Evolutionary conservation across 2,113 vertebrate species (phyloP).

Genomic region (Panurus biarmicus): DNA sequence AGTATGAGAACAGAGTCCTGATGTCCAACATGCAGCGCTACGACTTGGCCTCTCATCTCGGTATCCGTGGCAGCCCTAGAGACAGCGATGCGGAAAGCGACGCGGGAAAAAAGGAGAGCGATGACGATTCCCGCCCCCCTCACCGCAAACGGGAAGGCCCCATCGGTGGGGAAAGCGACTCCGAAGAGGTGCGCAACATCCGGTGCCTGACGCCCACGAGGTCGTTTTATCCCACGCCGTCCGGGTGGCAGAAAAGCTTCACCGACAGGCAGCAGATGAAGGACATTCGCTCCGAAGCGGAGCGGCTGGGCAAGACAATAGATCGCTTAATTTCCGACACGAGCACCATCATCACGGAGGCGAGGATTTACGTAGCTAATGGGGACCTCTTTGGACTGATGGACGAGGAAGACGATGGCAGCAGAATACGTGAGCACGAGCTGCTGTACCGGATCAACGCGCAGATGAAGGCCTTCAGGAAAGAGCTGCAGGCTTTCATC

Average conservation of each 20-base stretch:
- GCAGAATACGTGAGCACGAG: constrained; percentile 94
- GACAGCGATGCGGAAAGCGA: constrained; percentile 96
- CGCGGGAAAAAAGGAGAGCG: constrained; percentile 87
- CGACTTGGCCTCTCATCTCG: constrained; percentile 93
- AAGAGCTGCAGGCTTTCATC: constrained; percentile 96
- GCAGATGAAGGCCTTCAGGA: constrained; percentile 97
- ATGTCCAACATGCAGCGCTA: constrained; percentile 99
- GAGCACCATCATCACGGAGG: constrained; percentile 95
- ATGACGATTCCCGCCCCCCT: constrained; percentile 89
- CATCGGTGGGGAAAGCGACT: constrained; percentile 93
- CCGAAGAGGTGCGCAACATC: constrained; percentile 93
- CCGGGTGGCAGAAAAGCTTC: constrained; percentile 87
- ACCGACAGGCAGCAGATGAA: constrained; percentile 97
- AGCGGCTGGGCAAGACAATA: constrained; percentile 93
- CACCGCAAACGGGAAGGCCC: constrained; percentile 96
- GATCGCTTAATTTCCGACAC: constrained; percentile 95
- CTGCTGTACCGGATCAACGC: constrained; percentile 95
- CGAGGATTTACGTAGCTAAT: constrained; percentile 89
- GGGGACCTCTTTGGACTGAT: constrained; percentile 91
- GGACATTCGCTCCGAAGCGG: constrained; percentile 93
- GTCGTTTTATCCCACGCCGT: constrained; percentile 81
- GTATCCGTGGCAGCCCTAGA: constrained; percentile 88
- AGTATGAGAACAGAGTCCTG: constrained; percentile 96
- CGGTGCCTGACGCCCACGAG: constrained; percentile 93
- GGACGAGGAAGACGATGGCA: constrained; percentile 93